Evolutionary conservation across 2,797 vertebrate genomes (phyloP).

Genomic region (Acanthornis magna): DNA sequence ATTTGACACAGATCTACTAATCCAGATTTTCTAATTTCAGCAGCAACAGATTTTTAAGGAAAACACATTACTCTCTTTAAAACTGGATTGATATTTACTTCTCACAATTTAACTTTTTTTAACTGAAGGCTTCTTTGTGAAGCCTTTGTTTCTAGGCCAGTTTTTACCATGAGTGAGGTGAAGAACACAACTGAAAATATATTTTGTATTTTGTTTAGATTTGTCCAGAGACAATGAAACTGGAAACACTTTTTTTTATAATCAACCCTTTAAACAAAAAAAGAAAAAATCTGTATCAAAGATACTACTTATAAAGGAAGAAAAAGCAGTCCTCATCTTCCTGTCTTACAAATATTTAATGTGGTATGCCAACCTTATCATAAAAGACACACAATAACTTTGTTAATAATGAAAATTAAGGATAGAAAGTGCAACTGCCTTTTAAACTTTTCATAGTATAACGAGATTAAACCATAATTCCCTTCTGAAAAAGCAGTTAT

Average conservation of each 20-base stretch:
- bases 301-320: neutral
- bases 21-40: neutral
- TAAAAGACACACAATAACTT: neutral
- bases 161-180: neutral
- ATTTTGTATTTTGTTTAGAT: neutral
- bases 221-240: neutral
- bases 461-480: neutral
- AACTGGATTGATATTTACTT: neutral
- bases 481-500: neutral
- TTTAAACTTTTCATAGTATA: neutral
- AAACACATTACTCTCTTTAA: accelerated
- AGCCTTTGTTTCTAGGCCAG: neutral
- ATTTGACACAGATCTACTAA: neutral
- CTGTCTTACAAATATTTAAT: neutral
- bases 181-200: neutral
- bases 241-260: neutral
- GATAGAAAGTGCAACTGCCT: neutral
- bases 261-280: neutral
- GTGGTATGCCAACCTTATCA: neutral
- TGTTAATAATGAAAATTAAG: neutral
- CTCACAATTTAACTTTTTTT: accelerated
- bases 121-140: neutral
- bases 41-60: neutral
- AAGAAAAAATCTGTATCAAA: neutral
- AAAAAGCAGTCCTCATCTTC: neutral